Percentiles rank a stretch among this genome's conserved stretches.
Evolutionary conservation across 2,113 vertebrate genomes (phyloP).

Genomic region (Astatoreochromis straeleni): DNA sequence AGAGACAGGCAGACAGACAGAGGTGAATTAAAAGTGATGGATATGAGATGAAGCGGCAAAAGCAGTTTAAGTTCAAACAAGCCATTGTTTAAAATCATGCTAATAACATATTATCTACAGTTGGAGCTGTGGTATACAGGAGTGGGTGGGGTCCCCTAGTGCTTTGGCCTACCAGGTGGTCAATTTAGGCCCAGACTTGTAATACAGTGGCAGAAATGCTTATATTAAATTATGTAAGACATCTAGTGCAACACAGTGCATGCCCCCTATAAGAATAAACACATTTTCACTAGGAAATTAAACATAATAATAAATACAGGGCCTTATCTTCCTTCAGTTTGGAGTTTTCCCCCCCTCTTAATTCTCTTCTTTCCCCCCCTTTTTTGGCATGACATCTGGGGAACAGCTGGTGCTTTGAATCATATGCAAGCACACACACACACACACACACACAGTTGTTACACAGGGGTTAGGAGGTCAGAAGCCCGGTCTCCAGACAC

Average conservation of each 20-base stretch:
- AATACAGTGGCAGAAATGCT: background rate
- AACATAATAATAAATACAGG: background rate
- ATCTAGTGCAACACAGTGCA: background rate
- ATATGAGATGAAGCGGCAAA: background rate
- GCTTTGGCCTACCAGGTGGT: background rate
- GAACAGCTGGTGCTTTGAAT: constrained; percentile 61
- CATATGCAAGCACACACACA: background rate
- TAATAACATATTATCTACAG: background rate
- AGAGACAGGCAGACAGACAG: background rate
- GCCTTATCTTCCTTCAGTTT: background rate
- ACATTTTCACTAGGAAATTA: background rate
- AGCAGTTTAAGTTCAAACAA: background rate
- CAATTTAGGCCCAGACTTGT: background rate
- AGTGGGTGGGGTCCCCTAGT: background rate
- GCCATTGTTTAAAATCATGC: background rate
- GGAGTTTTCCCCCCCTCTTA: background rate
- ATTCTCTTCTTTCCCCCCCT: background rate
- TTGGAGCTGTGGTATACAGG: background rate
- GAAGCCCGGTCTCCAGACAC: constrained; percentile 32
- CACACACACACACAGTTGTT: background rate
- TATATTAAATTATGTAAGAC: background rate
- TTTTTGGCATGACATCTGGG: constrained; percentile 38
- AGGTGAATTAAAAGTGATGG: background rate
- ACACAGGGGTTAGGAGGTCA: constrained; percentile 44
- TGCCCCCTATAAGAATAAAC: background rate